Evolutionary conservation across 2,797 vertebrate species (phyloP), one percentile per base, ranked within the genome.

Genomic region (Cetoscarus ocellatus): DNA sequence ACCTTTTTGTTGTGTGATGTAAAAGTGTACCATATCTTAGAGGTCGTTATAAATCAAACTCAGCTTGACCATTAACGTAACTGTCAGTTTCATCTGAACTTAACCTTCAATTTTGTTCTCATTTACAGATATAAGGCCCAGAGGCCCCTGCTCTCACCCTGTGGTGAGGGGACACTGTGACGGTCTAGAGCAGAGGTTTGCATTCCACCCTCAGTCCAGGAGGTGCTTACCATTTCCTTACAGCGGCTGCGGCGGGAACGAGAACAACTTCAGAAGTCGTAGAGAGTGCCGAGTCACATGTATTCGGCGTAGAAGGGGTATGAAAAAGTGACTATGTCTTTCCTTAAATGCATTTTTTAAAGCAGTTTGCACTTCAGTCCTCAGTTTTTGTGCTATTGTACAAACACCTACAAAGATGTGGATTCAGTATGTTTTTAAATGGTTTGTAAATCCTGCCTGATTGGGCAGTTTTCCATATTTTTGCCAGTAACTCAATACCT

Each of bases 181-280:
- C 8, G 89, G 90, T 1, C 63, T 45, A 0, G 86, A 90, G 48
- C 91, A 19, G 39, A 94, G 96, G 65, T 98, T 88, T 79, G 95
- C 92, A 43, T 98, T 87, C 82, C 92, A 94, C 81, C 66, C 89
- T 1, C 60, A 34, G 1, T 90, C 27, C 63, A 91, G 81, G 57
- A 93, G 84, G 66, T 99, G 97, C 62, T 90, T 19, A 2, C 1
- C 59, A 0, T 99, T 99, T 70, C 47, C 1, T 10, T 98, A 96
- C 92, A 96, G 89, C 0, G 97, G 97, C 69, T 98, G 97, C 5
- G 96, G 96, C 8, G 97, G 97, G 14, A 99, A 98, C 67, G 83
- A 90, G 72, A 99, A 99, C 73, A 98, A 97, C 89, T 99, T 99
- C 58, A 1, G 0, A 42, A 59, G 62, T 60, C 95, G 88, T 71